Percentiles rank a stretch among this genome's conserved stretches.
phyloP scores from a whole-genome alignment of 2,888 invertebrate species.

The Xestia sexstrigata region DNA sequence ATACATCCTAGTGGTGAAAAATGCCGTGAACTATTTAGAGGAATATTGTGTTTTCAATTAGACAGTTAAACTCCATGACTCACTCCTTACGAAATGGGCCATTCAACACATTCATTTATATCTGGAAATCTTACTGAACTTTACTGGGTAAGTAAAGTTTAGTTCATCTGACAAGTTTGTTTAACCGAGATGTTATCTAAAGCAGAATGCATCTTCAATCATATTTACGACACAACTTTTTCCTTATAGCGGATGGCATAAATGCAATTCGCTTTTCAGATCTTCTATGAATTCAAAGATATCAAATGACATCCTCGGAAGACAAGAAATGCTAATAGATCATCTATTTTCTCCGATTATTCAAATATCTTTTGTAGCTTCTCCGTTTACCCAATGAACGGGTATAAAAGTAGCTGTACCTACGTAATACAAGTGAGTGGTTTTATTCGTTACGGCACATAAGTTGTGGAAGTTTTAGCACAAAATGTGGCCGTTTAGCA shows the following conservation, averaged over 20 bases:
- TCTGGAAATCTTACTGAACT: not conserved
- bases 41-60: no score
- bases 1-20: not conserved
- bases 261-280: not conserved
- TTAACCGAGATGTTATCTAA: not conserved
- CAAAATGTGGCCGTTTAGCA: conserved; percentile 35
- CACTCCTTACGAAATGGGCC: no score
- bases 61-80: no score
- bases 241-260: not conserved
- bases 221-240: conserved; percentile 18
- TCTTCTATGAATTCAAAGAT: not conserved
- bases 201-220: conserved; percentile 8
- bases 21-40: no score
- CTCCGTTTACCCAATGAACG: conserved; percentile 10
- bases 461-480: conserved; percentile 43
- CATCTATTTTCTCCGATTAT: conserved; percentile 1
- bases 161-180: not conserved
- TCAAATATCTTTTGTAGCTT: not conserved
- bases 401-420: conserved; percentile 6
- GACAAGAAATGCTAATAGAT: not conserved
- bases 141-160: no score
- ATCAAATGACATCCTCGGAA: not conserved
- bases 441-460: conserved; percentile 42
- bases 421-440: conserved; percentile 16
- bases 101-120: no score